These are phyloP conservation scores for Threskiornis aethiopicus DNA, from an alignment of 2,797 vertebrate genomes.

Conservation along the genomic window DNA sequence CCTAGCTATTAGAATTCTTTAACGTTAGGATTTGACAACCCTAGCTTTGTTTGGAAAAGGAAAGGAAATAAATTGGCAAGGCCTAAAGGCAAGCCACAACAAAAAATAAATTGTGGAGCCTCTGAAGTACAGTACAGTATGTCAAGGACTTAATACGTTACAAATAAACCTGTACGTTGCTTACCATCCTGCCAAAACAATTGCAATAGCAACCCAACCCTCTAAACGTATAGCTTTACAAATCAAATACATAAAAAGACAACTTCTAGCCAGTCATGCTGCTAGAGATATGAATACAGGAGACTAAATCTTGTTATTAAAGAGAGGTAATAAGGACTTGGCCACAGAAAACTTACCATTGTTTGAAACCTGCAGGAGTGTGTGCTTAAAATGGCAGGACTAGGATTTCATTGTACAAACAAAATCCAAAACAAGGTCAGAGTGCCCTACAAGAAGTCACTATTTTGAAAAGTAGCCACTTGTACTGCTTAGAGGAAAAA, in stretches of 20 bases:
- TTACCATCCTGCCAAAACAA: constrained; percentile 5
- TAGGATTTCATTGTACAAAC: neutral
- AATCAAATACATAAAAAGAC: neutral
- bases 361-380: neutral
- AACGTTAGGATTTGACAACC: neutral
- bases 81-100: neutral
- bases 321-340: neutral
- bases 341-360: neutral
- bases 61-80: constrained; percentile 22
- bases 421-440: constrained; percentile 4
- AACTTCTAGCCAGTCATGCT: neutral
- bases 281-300: neutral
- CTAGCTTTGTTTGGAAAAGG: constrained; percentile 35
- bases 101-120: neutral
- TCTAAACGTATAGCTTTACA: neutral
- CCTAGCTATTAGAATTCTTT: constrained; percentile 25
- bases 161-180: constrained; percentile 13
- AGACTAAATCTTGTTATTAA: neutral
- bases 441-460: neutral
- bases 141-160: constrained; percentile 6
- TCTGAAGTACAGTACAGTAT: constrained; percentile 6
- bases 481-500: neutral
- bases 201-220: neutral
- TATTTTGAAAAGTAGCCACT: constrained; percentile 17
- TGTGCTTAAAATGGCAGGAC: neutral